A percentile compares a stretch with the other conserved stretches of the same genome.
Conservation (phyloP, 2,113 vertebrate genomes). For the Grammomys dolichurus region DNA sequence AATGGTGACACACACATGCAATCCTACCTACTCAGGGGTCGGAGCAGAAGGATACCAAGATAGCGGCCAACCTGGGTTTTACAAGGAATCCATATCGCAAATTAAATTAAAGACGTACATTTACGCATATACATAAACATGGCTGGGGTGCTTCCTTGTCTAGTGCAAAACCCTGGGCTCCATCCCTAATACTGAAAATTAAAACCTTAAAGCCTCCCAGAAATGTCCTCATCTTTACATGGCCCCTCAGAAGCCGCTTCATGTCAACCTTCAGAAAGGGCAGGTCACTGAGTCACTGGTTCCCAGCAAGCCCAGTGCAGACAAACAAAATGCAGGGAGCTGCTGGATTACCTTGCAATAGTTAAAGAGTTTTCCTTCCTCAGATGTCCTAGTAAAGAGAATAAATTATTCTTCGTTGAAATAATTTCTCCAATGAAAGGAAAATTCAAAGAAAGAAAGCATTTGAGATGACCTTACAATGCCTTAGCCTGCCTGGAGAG, state of each 20-base stretch:
- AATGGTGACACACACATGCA: neutral
- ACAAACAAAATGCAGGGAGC: neutral
- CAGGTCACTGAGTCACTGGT: neutral
- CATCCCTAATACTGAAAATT: neutral
- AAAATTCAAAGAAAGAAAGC: neutral
- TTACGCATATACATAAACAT: neutral
- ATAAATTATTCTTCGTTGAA: neutral
- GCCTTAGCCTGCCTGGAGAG: no score
- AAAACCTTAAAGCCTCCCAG: neutral
- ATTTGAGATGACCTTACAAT: neutral
- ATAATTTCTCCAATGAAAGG: neutral
- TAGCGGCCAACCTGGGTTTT: neutral
- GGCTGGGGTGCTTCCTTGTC: neutral
- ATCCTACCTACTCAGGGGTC: neutral
- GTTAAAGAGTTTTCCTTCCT: neutral
- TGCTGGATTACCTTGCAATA: neutral
- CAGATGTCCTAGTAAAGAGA: neutral
- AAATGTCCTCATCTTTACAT: neutral
- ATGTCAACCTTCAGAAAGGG: neutral
- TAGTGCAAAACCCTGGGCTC: neutral
- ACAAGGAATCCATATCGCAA: neutral
- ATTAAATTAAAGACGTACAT: neutral
- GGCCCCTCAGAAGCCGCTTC: neutral
- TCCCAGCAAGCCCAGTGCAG: neutral
- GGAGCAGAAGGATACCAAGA: neutral